Evolutionary conservation across 2,888 invertebrate genomes (phyloP), one percentile per base, ranked within the genome.

Genomic region (Cosmorhoe ocellata): DNA sequence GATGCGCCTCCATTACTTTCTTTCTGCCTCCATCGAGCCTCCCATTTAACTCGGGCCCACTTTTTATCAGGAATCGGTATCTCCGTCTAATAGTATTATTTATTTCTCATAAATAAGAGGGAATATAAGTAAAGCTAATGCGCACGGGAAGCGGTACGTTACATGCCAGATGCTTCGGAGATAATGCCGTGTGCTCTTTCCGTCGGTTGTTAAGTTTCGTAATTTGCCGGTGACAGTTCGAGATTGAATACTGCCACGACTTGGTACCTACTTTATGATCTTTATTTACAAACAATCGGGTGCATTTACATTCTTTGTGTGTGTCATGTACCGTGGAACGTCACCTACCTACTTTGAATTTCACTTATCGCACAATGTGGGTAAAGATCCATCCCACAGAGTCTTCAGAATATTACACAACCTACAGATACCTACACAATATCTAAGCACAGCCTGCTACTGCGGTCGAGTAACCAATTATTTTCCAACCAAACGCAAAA

Each of bases 41-140:
- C 89, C 88, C 88, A 88, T 89, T 87, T 87, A 85, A 88, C 88
- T 85, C 81, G 86, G 84, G 84, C 85, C 86, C 86, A 87, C 87
- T 90, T 89, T 90, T 90, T 90, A 90, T 90, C 90, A 82, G 85
- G 81, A 88, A 88, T 90, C 86, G 86, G 88, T 88, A 90, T 90
- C 90, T 89, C 86, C 74, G 81, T 87, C 88, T 89, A 89, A 87
- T 90, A 89, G 87, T 89, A 90, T 90, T 89, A 89, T 90, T 90
- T 89, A 89, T 90, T 87, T 86, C 86, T 88, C 88, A 88, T 89
- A 88, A 89, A 89, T 88, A 89, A 88, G 77, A 79, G 77, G 79
- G 84, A 84, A 84, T 84, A 85, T 84, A 85, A 82, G 84, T 86
- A 79, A 87, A 84, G 83, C 81, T 84, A 87, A 89, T 82, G 85